A percentile compares a stretch with the other conserved stretches of the same genome.
phyloP scores from a whole-genome alignment of 23 tunicate species.

The Oikopleura albicans region DNA sequence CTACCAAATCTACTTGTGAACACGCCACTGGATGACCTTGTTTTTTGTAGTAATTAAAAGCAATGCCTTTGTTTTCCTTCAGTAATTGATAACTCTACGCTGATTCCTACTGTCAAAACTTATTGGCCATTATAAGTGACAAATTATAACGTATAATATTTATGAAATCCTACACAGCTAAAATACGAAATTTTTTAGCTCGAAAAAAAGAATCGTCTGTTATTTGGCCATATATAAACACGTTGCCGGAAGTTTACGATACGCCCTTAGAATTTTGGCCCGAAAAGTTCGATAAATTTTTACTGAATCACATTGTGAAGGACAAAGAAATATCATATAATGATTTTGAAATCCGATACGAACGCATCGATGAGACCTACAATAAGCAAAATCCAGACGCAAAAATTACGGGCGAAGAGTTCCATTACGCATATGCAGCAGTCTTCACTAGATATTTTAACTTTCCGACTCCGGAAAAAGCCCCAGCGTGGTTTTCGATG shows the following conservation, averaged over 20 bases:
- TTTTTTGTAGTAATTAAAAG: no score
- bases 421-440: neutral
- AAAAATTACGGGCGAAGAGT: neutral
- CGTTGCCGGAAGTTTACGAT: neutral
- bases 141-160: no score
- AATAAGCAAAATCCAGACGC: neutral
- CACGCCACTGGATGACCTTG: no score
- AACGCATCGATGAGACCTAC: neutral
- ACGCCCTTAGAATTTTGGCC: slow-evolving; percentile 15
- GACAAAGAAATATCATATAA: neutral
- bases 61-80: no score
- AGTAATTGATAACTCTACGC: no score
- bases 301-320: neutral
- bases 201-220: neutral
- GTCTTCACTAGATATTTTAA: slow-evolving; percentile 4
- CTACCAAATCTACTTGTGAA: no score
- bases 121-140: no score
- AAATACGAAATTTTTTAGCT: neutral
- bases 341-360: neutral
- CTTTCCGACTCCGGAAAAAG: neutral
- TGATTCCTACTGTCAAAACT: no score
- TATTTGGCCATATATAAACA: neutral
- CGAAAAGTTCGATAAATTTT: neutral
- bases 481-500: neutral
- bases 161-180: no score